Percentiles rank a stretch among this genome's conserved stretches.
Conservation (phyloP, 2,113 vertebrate species). For the Phainopepla nitens region DNA sequence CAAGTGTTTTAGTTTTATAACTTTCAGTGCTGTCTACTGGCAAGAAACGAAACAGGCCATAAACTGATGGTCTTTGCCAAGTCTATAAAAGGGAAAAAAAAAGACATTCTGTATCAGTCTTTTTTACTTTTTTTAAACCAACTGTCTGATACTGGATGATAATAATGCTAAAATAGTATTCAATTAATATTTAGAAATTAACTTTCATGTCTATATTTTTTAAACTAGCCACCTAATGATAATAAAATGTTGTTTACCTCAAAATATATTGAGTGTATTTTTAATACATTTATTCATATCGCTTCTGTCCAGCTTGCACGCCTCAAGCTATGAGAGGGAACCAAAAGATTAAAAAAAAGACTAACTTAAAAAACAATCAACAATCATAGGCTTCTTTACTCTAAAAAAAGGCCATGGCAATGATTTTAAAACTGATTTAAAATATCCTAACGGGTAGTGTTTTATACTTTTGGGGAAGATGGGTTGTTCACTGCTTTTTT, state of each 20-base stretch:
- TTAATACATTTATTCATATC: constrained; percentile 5
- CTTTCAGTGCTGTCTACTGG: constrained; percentile 70
- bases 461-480: neutral
- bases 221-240: neutral
- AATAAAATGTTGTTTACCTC: constrained; percentile 37
- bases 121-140: constrained; percentile 21
- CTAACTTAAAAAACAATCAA: neutral
- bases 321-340: neutral
- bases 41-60: constrained; percentile 69
- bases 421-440: neutral
- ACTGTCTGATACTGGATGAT: constrained; percentile 8
- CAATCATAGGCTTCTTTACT: neutral
- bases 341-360: neutral
- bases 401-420: neutral
- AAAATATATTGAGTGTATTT: neutral
- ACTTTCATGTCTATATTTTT: constrained; percentile 5
- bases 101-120: constrained; percentile 14
- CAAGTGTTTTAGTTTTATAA: constrained; percentile 73
- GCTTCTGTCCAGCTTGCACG: neutral
- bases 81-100: constrained; percentile 58
- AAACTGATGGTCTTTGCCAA: constrained; percentile 63
- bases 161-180: constrained; percentile 15
- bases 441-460: neutral
- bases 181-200: constrained; percentile 26
- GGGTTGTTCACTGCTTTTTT: neutral